Evolutionary conservation across 2,888 invertebrate species (phyloP), one percentile per base, ranked within the genome.

Genomic region (Stenodema calcarata): DNA sequence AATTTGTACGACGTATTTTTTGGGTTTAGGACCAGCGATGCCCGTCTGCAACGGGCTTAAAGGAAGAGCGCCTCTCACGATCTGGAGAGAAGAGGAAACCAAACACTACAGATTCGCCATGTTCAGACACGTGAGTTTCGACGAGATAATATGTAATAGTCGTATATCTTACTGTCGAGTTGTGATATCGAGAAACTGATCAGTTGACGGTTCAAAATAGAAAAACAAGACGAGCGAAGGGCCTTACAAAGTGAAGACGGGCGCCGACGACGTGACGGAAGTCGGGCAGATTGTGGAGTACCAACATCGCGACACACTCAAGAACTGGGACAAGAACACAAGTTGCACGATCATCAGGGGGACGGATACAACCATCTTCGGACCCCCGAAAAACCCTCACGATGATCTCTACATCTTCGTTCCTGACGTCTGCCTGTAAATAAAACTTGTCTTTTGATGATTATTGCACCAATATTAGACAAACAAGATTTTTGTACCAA

Each of bases 381-480:
- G 93, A 0, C 93, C 93, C 0, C 82, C 87, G 23, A 91, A 93
- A 28, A 82, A 62, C 42, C 42, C 76, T 27, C 54, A 84, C 16
- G 86, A 88, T 23, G 83, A 87, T 54, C 50, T 88, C 27, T 92
- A 92, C 86, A 91, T 91, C 0, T 94, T 93, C 87, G 92, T 93
- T 78, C 91, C 93, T 0, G 94, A 94, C 88, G 90, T 93, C 47
- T 94, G 94, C 92, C 92, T 94, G 93, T 93, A 89, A 89, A 89
- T 62, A 7, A 50, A 7, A 23, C 30, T 28, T 30, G 7, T n/a
- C n/a, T n/a, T 35, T 35, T 35, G 35, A 35, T 35, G 35, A 35
- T 35, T 35, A n/a, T n/a, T n/a, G n/a, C n/a, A n/a, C n/a, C n/a
- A n/a, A n/a, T n/a, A n/a, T n/a, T n/a, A n/a, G n/a, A n/a, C n/a